Conservation (phyloP, 2,113 vertebrate genomes). For the Sinocyclocheilus maitianheensis region DNA sequence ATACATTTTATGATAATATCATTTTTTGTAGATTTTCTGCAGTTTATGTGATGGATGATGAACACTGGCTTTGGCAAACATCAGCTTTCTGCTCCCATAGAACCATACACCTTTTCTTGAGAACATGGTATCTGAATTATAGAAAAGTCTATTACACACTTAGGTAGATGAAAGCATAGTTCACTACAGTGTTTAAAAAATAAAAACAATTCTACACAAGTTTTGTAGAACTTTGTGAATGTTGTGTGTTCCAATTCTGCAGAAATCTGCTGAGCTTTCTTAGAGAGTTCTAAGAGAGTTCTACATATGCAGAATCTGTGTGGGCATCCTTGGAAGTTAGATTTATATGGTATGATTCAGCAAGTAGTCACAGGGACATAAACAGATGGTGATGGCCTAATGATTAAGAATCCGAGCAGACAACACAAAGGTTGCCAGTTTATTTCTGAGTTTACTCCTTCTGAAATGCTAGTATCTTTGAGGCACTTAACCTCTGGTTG, state of each 20-base stretch:
- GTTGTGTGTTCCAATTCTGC: background rate
- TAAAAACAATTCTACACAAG: background rate
- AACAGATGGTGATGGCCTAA: background rate
- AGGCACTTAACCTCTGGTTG: background rate
- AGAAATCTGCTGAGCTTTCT: background rate
- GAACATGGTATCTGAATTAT: background rate
- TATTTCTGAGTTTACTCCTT: background rate
- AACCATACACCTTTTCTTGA: background rate
- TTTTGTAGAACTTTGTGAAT: background rate
- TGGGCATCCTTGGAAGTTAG: slow-evolving; percentile 9
- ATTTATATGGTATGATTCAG: background rate
- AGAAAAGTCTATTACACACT: background rate
- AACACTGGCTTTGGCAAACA: background rate
- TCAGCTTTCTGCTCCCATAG: background rate
- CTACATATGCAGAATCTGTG: background rate
- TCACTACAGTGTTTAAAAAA: background rate
- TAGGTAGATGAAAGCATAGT: background rate
- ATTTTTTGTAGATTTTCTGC: background rate
- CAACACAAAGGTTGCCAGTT: background rate
- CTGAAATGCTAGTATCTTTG: background rate
- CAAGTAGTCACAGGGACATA: background rate
- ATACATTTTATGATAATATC: background rate
- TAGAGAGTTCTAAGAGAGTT: background rate
- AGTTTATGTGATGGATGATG: background rate
- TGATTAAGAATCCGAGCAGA: background rate